Evolutionary conservation across 1,140 invertebrate genomes (phyloP).

Genomic region (Hycleus cichorii): DNA sequence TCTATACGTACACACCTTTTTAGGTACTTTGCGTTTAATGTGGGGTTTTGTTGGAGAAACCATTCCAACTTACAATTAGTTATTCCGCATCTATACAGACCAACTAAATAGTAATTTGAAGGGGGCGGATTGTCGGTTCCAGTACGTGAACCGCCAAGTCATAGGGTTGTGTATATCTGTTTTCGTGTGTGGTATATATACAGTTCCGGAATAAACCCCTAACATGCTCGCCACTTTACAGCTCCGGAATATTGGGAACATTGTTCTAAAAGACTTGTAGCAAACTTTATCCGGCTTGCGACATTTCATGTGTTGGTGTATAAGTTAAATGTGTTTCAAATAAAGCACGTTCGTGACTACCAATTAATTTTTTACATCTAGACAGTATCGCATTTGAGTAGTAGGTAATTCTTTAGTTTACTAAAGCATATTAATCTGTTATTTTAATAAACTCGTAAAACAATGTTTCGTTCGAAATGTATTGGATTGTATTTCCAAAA

Average conservation of each 20-base stretch:
- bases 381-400: too few species aligned
- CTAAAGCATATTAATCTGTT: too few species aligned
- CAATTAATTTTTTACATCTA: too few species aligned
- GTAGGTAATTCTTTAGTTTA: too few species aligned
- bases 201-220: constrained; percentile 7
- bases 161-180: neutral
- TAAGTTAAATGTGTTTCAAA: too few species aligned
- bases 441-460: too few species aligned
- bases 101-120: neutral
- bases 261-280: neutral
- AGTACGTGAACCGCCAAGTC: constrained; percentile 11
- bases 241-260: constrained; percentile 5
- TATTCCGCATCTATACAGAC: neutral
- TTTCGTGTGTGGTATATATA: neutral
- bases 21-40: too few species aligned
- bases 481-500: too few species aligned
- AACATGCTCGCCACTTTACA: constrained; percentile 7
- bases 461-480: too few species aligned
- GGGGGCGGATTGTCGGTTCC: constrained; percentile 8
- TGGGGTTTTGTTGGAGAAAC: constrained; percentile 5
- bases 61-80: neutral
- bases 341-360: too few species aligned
- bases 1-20: too few species aligned
- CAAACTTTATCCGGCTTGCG: neutral
- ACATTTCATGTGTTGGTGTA: neutral